phyloP scores from a whole-genome alignment of 2,797 vertebrate species.

The Tachyglossus aculeatus region DNA sequence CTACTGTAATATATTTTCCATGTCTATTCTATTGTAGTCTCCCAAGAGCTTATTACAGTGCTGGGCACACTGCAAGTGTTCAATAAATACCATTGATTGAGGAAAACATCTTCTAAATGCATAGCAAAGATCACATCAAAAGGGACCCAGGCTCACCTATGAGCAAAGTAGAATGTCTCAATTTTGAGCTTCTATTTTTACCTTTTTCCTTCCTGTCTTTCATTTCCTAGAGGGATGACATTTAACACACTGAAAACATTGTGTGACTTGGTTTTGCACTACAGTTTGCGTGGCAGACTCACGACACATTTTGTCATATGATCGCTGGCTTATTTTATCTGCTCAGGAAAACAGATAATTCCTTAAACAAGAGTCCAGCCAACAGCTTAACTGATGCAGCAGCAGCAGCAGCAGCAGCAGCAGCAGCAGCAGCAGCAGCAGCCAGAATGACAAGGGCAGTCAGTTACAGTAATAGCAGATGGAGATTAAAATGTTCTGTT shows the following conservation, averaged over 20 bases:
- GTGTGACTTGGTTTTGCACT: not conserved
- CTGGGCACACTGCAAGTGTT: no score
- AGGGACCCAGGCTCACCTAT: not conserved
- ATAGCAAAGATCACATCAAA: not conserved
- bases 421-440: accelerated
- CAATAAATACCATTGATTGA: no score
- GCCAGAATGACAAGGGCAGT: not conserved
- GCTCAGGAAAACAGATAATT: not conserved
- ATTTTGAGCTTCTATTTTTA: not conserved
- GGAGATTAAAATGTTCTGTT: not conserved
- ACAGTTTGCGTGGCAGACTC: not conserved
- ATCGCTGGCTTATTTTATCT: slow-evolving; percentile 12
- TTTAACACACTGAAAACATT: slow-evolving; percentile 15
- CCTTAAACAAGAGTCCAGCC: not conserved
- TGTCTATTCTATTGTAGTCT: no score
- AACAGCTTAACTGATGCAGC: not conserved
- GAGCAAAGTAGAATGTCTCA: not conserved
- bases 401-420: not conserved
- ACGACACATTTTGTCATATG: not conserved
- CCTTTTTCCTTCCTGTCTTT: not conserved
- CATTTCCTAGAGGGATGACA: not conserved
- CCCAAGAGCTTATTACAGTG: no score
- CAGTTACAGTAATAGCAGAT: not conserved
- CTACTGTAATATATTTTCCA: no score
- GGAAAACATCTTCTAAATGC: not conserved